These are phyloP conservation scores for Xyrichtys novacula DNA, from an alignment of 2,797 vertebrate species.

Conservation along the genomic window DNA sequence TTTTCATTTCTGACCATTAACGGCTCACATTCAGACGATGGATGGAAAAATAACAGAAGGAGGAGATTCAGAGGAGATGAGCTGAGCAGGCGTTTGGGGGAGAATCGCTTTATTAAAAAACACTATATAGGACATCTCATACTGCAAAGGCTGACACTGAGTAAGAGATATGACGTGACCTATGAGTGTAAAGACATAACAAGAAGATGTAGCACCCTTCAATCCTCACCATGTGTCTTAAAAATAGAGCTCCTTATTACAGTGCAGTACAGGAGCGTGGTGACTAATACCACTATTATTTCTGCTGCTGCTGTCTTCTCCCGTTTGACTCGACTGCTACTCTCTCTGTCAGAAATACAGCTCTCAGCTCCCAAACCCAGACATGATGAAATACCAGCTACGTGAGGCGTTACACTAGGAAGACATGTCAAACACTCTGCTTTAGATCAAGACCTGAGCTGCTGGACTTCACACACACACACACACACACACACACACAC, in stretches of 20 bases:
- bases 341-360: conserved; percentile 1
- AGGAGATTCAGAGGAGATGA: conserved; percentile 11
- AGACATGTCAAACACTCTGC: conserved; percentile 20
- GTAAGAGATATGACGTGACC: conserved; percentile 23
- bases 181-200: conserved; percentile 21
- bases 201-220: conserved; percentile 25
- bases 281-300: conserved; percentile 41
- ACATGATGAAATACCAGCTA: conserved; percentile 14
- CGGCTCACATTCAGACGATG: conserved; percentile 27
- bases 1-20: conserved; percentile 36
- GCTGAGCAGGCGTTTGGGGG: conserved; percentile 21
- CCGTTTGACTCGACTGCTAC: conserved; percentile 16
- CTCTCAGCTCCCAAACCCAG: conserved; percentile 11
- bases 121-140: conserved; percentile 1
- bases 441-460: conserved; percentile 11
- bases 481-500: too few relatives aligned
- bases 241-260: conserved; percentile 35
- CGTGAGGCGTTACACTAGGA: conserved; percentile 1
- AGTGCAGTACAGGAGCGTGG: conserved; percentile 4
- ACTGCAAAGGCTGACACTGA: conserved; percentile 21
- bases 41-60: conserved; percentile 3
- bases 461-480: conserved; percentile 2
- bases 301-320: conserved; percentile 18
- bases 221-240: conserved; percentile 22
- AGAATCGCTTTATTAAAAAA: conserved; percentile 17